Evolutionary conservation across 1,140 invertebrate species (phyloP).

Genomic region (Drosophila persimilis): DNA sequence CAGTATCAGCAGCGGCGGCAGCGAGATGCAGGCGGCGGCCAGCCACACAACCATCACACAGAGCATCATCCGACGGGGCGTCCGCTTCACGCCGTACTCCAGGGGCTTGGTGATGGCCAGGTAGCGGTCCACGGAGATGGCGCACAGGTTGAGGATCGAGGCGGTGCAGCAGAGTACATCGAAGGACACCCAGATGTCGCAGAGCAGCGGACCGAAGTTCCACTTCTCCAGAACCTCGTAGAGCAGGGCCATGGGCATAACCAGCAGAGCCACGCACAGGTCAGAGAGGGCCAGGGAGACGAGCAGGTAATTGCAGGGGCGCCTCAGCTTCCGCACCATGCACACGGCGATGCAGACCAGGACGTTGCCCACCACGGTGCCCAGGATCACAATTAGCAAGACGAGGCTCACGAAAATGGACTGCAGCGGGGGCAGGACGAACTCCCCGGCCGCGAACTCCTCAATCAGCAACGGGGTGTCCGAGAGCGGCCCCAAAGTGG

Average conservation of each 20-base stretch:
- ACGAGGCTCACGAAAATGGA: conserved; percentile 89
- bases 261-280: conserved; percentile 91
- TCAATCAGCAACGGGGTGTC: conserved; percentile 55
- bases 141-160: conserved; percentile 95
- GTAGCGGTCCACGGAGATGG: conserved; percentile 95
- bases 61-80: conserved; percentile 91
- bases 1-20: conserved; percentile 93
- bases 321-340: conserved; percentile 92
- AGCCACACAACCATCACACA: conserved; percentile 95
- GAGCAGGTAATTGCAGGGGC: conserved; percentile 93
- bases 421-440: conserved; percentile 83
- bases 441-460: conserved; percentile 61
- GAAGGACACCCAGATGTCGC: conserved; percentile 93
- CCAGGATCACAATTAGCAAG: conserved; percentile 89
- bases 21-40: conserved; percentile 93
- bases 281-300: conserved; percentile 95
- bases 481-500: conserved; percentile 48
- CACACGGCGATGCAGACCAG: conserved; percentile 95
- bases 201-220: conserved; percentile 92
- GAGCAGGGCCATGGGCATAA: conserved; percentile 93
- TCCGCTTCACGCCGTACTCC: conserved; percentile 94
- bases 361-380: conserved; percentile 94
- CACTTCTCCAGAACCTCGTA: conserved; percentile 92
- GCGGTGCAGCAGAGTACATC: conserved; percentile 93
- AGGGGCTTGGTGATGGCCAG: conserved; percentile 96